phyloP scores from a whole-genome alignment of 2,888 invertebrate genomes.

The Pecten maximus region DNA sequence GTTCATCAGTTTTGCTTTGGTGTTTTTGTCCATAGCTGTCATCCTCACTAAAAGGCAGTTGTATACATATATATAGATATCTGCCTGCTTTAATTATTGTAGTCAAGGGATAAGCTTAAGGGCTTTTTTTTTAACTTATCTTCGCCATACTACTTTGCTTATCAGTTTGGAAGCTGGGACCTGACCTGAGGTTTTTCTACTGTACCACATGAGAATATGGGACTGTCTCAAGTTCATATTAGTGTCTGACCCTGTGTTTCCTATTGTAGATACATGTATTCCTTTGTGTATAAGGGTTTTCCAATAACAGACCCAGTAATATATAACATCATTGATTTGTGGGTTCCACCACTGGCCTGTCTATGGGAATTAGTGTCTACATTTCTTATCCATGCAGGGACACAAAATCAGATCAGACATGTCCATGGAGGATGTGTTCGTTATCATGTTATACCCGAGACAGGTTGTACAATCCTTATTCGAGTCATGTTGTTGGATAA shows the following conservation, averaged over 20 bases:
- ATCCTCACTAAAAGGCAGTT: no score
- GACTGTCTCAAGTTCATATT: not conserved
- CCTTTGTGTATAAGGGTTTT: not conserved
- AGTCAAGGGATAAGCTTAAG: no score
- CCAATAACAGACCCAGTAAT: not conserved
- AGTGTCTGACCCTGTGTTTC: not conserved
- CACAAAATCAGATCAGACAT: not conserved
- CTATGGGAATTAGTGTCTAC: not conserved
- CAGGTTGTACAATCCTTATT: not conserved
- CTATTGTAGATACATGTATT: not conserved
- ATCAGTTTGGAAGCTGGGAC: no score
- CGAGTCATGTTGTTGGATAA: not conserved
- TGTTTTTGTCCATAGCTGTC: no score
- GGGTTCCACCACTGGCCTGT: not conserved
- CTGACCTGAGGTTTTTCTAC: no score
- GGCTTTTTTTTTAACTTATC: no score
- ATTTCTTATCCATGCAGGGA: not conserved
- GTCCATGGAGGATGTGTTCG: not conserved
- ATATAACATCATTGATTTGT: not conserved
- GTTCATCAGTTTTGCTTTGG: no score
- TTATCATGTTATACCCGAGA: not conserved
- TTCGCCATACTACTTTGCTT: no score
- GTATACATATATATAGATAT: no score
- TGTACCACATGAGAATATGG: no score
- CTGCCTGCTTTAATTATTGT: no score